Percentiles rank a stretch among this genome's conserved stretches.
These are phyloP conservation scores for Neodiprion virginianus DNA, from an alignment of 1,140 invertebrate species.

Conservation along the genomic window DNA sequence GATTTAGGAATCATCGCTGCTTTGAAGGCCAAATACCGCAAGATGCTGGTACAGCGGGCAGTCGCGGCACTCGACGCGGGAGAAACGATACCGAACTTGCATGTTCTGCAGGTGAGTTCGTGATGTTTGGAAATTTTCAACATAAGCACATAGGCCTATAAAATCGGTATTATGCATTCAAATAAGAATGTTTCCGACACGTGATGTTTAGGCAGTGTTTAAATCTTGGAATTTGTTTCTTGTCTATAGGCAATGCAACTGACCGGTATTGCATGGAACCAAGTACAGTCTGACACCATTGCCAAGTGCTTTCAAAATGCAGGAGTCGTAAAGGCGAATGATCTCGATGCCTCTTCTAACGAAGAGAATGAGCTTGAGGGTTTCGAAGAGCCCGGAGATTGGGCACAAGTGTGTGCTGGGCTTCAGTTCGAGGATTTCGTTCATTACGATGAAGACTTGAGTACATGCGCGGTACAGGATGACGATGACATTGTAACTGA, in stretches of 20 bases:
- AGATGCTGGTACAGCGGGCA: constrained; percentile 12
- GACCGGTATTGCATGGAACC: neutral
- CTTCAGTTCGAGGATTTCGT: constrained; percentile 1
- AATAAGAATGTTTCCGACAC: neutral
- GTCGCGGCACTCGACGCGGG: neutral
- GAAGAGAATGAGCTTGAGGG: neutral
- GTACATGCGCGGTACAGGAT: neutral
- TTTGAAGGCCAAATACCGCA: constrained; percentile 44
- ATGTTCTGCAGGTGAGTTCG: neutral
- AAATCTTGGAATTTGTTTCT: no score
- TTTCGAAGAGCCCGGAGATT: neutral
- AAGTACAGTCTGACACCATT: neutral
- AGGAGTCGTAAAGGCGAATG: neutral
- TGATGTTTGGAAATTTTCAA: neutral
- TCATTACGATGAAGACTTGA: neutral
- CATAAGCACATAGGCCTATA: no score
- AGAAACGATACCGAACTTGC: neutral
- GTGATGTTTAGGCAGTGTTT: no score
- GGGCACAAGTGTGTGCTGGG: neutral
- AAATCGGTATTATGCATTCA: neutral
- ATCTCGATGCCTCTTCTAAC: neutral
- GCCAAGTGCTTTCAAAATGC: constrained; percentile 3
- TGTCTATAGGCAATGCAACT: no score
- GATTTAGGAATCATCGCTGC: constrained; percentile 59
- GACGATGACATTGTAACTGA: constrained; percentile 7